phyloP scores from a whole-genome alignment of 1,140 invertebrate genomes.

The Proctacanthus coquilletti region DNA sequence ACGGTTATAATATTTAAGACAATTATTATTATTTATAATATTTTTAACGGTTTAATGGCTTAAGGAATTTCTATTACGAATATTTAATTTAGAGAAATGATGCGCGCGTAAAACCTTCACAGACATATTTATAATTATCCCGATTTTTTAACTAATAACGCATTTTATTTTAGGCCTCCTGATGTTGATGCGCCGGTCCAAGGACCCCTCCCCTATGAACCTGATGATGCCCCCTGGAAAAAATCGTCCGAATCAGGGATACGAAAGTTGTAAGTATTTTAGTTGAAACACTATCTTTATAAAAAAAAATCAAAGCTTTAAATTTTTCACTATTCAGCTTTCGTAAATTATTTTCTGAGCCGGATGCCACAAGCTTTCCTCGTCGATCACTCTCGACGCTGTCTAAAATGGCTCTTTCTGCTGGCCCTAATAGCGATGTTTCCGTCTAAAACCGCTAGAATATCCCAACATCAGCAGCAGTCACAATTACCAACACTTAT shows the following conservation, averaged over 20 bases:
- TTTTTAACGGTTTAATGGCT: too few relatives aligned
- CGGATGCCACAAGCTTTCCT: constrained; percentile 46
- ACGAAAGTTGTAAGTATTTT: constrained; percentile 74
- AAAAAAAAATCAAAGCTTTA: background rate
- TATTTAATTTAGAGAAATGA: too few relatives aligned
- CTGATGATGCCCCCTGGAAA: constrained; percentile 88
- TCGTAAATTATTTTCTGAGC: constrained; percentile 52
- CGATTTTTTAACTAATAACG: too few relatives aligned
- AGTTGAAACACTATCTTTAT: background rate
- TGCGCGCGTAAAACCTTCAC: too few relatives aligned
- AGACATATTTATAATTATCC: too few relatives aligned
- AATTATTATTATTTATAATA: too few relatives aligned
- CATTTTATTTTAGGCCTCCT: constrained; percentile 16
- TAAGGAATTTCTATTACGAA: too few relatives aligned
- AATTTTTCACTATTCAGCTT: constrained; percentile 35
- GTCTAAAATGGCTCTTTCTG: constrained; percentile 51
- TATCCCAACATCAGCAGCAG: too few relatives aligned
- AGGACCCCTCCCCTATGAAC: constrained; percentile 88
- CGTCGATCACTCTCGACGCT: constrained; percentile 53
- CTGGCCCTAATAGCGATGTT: constrained; percentile 23
- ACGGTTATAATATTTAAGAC: too few relatives aligned
- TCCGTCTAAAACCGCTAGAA: too few relatives aligned
- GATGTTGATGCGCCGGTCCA: constrained; percentile 75
- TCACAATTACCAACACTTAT: too few relatives aligned
- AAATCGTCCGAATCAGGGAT: constrained; percentile 69